Evolutionary conservation across 2,888 invertebrate genomes (phyloP).

Genomic region (Brenthis hecate): DNA sequence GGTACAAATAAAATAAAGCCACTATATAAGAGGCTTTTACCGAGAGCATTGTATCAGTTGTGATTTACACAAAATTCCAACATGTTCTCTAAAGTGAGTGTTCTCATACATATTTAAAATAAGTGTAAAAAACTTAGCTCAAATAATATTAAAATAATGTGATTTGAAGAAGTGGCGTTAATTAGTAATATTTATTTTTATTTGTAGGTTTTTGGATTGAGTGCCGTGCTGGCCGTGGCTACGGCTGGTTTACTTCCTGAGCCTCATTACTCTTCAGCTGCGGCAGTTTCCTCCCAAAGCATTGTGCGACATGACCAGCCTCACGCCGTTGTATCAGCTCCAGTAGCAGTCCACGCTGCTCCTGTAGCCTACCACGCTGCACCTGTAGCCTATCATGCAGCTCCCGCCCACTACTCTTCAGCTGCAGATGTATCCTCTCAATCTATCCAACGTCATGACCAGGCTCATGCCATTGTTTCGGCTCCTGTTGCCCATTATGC

Average conservation of each 20-base stretch:
- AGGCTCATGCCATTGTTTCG: conserved; percentile 49
- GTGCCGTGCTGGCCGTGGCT: conserved; percentile 69
- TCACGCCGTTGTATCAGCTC: conserved; percentile 42
- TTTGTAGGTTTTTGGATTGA: conserved; percentile 46
- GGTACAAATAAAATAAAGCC: conserved; percentile 48
- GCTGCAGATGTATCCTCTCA: conserved; percentile 55
- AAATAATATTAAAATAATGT: background rate
- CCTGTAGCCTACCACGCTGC: conserved; percentile 46
- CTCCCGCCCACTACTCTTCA: conserved; percentile 46
- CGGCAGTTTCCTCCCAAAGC: conserved; percentile 69
- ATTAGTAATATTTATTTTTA: conserved; percentile 1
- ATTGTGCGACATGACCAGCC: conserved; percentile 55
- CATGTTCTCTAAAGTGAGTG: conserved; percentile 72
- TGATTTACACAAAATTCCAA: conserved; percentile 39
- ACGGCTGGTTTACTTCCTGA: conserved; percentile 62
- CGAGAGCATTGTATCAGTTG: conserved; percentile 61
- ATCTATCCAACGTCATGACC: conserved; percentile 66
- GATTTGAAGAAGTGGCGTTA: background rate
- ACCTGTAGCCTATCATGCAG: conserved; percentile 43
- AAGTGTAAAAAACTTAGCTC: background rate
- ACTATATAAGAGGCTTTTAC: conserved; percentile 61
- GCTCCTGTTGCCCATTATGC: conserved; percentile 47
- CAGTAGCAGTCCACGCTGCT: conserved; percentile 49
- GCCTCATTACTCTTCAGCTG: conserved; percentile 66
- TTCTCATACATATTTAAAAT: conserved; percentile 1